Percentiles rank a stretch among this genome's conserved stretches.
These are phyloP conservation scores for Drosophila sechellia DNA, from an alignment of 1,140 invertebrate genomes.

Conservation along the genomic window DNA sequence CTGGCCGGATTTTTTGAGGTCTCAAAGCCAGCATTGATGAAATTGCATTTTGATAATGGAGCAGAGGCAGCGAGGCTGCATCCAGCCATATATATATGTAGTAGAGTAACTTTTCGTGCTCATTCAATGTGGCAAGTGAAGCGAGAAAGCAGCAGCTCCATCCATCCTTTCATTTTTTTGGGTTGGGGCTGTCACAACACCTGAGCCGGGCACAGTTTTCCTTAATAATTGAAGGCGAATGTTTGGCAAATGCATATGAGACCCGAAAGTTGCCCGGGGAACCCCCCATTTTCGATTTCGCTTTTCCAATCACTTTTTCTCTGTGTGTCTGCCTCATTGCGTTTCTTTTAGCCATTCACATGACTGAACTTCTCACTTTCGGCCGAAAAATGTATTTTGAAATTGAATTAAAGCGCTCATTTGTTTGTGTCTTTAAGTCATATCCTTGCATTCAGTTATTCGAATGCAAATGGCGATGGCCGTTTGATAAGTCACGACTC, in stretches of 20 bases:
- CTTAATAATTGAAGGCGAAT: constrained; percentile 53
- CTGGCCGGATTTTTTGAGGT: constrained; percentile 56
- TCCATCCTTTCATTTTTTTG: constrained; percentile 12
- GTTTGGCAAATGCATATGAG: constrained; percentile 34
- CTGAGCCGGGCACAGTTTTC: constrained; percentile 32
- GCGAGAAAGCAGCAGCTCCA: constrained; percentile 53
- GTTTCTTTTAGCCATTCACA: constrained; percentile 16
- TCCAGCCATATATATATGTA: background rate
- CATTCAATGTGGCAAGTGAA: constrained; percentile 59
- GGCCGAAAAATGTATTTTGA: constrained; percentile 24
- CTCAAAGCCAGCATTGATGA: constrained; percentile 64
- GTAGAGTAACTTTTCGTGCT: constrained; percentile 38
- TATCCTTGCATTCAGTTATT: constrained; percentile 4
- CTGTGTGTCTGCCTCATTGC: constrained; percentile 31
- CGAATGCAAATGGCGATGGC: constrained; percentile 12
- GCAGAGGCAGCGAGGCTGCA: constrained; percentile 14
- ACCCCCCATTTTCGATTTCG: background rate
- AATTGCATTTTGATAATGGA: constrained; percentile 73
- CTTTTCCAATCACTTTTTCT: constrained; percentile 13
- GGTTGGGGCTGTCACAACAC: constrained; percentile 37
- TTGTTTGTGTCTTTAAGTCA: constrained; percentile 18
- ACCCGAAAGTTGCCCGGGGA: constrained; percentile 5
- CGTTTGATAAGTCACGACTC: constrained; percentile 49
- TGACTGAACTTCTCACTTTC: constrained; percentile 30
- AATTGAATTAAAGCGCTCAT: constrained; percentile 48